Conservation (phyloP, 1,140 invertebrate species). For the Eriocheir sinensis region DNA sequence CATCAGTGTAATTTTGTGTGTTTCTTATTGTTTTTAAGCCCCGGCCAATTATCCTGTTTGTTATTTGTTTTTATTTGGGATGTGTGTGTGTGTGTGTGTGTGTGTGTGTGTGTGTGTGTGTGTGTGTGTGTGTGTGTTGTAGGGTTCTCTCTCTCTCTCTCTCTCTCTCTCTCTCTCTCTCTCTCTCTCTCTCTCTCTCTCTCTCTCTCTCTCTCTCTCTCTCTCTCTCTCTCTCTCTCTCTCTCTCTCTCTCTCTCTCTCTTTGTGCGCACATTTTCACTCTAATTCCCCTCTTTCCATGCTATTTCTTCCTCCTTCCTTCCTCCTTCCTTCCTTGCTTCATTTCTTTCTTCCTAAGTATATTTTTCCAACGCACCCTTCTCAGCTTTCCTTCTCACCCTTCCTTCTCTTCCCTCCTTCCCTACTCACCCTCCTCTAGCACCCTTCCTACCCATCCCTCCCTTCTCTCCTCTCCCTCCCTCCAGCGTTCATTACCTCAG, state of each 20-base stretch:
- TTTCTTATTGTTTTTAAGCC: slow-evolving; percentile 37
- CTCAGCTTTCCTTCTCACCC: not conserved
- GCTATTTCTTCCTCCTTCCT: not conserved
- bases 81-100: too few species aligned
- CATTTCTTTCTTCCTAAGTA: too few species aligned
- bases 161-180: slow-evolving; percentile 29
- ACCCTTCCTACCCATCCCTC: not conserved
- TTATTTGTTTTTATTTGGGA: not conserved
- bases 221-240: not conserved
- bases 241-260: not conserved
- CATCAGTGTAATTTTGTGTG: not conserved
- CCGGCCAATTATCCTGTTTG: not conserved
- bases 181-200: slow-evolving; percentile 53
- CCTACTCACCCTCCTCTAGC: not conserved
- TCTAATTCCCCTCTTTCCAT: not conserved
- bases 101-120: too few species aligned
- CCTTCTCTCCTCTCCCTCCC: not conserved
- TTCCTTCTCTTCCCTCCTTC: not conserved
- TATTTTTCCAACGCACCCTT: not conserved
- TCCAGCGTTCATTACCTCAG: slow-evolving; percentile 3
- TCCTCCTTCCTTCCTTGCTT: not conserved
- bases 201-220: slow-evolving; percentile 38
- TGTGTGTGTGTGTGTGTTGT: too few species aligned
- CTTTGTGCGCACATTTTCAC: slow-evolving; percentile 12
- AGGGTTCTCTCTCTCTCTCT: not conserved